Evolutionary conservation across 2,797 vertebrate species (phyloP), one percentile per base, ranked within the genome.

Genomic region (Poeciliopsis paucimaculata): DNA sequence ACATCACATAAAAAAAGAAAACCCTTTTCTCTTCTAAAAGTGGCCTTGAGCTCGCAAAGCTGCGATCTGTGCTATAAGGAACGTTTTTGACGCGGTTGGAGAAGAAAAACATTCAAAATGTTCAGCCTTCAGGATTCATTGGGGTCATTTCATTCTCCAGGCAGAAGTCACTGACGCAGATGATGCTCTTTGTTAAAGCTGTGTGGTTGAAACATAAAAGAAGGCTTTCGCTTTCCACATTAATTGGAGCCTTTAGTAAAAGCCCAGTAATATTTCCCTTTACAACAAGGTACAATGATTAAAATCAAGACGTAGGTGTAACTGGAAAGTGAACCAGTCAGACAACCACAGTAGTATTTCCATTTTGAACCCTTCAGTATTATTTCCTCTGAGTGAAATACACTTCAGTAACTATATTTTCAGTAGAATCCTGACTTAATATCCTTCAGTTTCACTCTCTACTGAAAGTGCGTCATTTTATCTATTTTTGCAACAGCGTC

Each of bases 71-170:
- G 47, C 15, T 53, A 18, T n/a, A 5, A 39, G 53, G 34, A 76
- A 55, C 28, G 16, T 71, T 70, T 60, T 71, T 55, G 68, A 79
- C 72, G 46, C 76, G 16, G 28, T 31, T 41, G 53, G n/a, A 76
- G n/a, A 2, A 39, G 39, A 11, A 60, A 74, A 47, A 55, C 51
- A 34, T 57, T 62, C 46, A 72, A 79, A 82, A 76, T 82, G 70
- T 84, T 89, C 53, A 79, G 62, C 81, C 75, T 88, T 23, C 64
- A 79, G 73, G 86, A 43, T 87, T 92, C 82, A 80, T 2, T 11
- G 1, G n/a, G 20, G 0, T 82, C 72, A 13, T 82, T 62, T 87
- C 71, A 78, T 85, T 85, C 77, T 84, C 84, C 28, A 62, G 66
- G 68, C 75, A 73, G 41, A 79, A 78, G 79, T 49, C 74, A 28